Conservation (phyloP, 1,140 invertebrate genomes). For the Pectinophora gossypiella region DNA sequence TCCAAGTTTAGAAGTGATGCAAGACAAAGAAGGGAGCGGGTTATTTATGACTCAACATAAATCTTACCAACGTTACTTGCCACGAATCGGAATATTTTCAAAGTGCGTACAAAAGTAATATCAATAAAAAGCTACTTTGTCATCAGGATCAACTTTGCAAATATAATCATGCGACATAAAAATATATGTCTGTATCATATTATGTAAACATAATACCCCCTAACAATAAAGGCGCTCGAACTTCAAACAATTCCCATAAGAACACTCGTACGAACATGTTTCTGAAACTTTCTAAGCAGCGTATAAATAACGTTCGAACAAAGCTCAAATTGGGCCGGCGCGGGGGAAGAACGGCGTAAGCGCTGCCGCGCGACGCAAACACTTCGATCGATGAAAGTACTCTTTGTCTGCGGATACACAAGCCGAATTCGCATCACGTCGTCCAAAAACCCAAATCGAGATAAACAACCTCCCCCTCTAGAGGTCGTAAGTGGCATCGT, state of each 20-base stretch:
- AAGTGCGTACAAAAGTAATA: background rate
- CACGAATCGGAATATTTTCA: background rate
- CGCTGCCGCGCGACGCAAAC: slow-evolving; percentile 42
- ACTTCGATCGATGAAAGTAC: slow-evolving; percentile 60
- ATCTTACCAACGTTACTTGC: no score
- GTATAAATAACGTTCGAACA: slow-evolving; percentile 66
- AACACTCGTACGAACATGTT: slow-evolving; percentile 50
- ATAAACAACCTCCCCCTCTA: slow-evolving; percentile 67
- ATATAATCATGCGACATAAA: background rate
- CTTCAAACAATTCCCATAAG: slow-evolving; percentile 59
- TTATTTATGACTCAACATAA: background rate
- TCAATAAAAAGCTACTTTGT: background rate
- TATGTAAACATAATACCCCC: slow-evolving; percentile 16
- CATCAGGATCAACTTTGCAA: background rate
- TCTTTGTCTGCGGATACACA: slow-evolving; percentile 68
- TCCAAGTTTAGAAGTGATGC: slow-evolving; percentile 32
- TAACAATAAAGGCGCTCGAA: slow-evolving; percentile 45
- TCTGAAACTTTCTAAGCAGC: slow-evolving; percentile 64
- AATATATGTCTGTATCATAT: slow-evolving; percentile 12
- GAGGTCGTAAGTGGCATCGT: slow-evolving; percentile 61
- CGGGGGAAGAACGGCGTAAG: slow-evolving; percentile 38
- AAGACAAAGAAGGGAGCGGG: slow-evolving; percentile 13
- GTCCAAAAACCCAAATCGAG: slow-evolving; percentile 69
- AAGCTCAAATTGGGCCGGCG: slow-evolving; percentile 54
- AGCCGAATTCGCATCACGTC: slow-evolving; percentile 73